Base-by-base conservation (phyloP, 2,888 invertebrate species). In the Leptinotarsa rubiginosa region DNA sequence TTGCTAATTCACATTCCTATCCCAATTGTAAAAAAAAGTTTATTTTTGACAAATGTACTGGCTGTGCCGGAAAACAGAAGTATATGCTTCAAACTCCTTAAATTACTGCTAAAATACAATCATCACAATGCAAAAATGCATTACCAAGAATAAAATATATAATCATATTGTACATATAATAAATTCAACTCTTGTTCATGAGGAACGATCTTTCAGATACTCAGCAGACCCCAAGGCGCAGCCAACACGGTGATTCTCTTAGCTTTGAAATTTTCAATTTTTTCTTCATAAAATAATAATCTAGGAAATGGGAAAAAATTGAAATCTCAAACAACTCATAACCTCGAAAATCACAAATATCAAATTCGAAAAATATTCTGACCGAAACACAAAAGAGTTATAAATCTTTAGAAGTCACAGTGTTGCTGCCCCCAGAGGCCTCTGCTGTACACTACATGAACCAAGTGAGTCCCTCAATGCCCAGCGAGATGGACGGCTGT, bases 101-200 rank as follows among this genome's bases (percentile, higher is more conserved):
- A 86, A 87, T 88, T 88, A 88, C 88, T 85, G 88, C 89, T 89
- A 88, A 89, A 88, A 88, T 88, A 90, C 89, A 79, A 81, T 80
- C 81, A 90, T 90, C 90, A 91, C 90, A 90, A 93, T 92, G 92
- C 93, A 93, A 93, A 83, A 92, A 92, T 92, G 92, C 92, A 92
- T 92, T 91, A 92, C 92, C 92, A 92, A 92, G 91, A 92, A 93
- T 92, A 93, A 92, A 92, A 93, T 92, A 92, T 93, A 92, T 91
- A 92, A 92, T 87, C 88, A 89, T 89, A 88, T 87, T 87, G 87
- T 87, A 88, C 87, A 87, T 86, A 85, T 84, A 85, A 86, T 84
- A 86, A 86, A 82, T 83, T 81, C 84, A 84, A 85, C 86, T 86
- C 86, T 41, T 84, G 82, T 85, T 85, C 86, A 86, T 84, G 85